These are phyloP conservation scores for Alloscopus bannaensis DNA, from an alignment of 2,888 invertebrate genomes.

Conservation along the genomic window DNA sequence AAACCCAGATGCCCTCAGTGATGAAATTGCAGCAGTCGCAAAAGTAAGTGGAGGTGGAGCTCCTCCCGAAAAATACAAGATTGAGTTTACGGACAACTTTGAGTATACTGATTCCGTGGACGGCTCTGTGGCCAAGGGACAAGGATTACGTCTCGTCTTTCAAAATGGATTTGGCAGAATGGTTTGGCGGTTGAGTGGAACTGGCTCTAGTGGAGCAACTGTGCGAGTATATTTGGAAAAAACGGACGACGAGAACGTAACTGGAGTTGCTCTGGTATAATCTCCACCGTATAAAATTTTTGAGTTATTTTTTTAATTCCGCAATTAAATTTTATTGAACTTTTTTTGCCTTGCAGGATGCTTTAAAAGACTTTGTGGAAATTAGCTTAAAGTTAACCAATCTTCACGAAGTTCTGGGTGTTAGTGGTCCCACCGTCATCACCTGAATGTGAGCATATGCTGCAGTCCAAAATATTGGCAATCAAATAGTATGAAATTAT, in stretches of 20 bases:
- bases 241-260: conserved; percentile 80
- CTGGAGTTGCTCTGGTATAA: conserved; percentile 63
- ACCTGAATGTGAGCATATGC: conserved; percentile 81
- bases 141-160: conserved; percentile 96
- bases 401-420: conserved; percentile 89
- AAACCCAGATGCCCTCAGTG: conserved; percentile 71
- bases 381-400: conserved; percentile 91
- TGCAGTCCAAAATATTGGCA: too few species aligned
- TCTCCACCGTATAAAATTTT: background rate
- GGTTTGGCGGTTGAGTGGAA: conserved; percentile 95
- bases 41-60: conserved; percentile 42
- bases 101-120: conserved; percentile 97
- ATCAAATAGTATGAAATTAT: too few species aligned
- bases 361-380: conserved; percentile 90
- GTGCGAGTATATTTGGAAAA: conserved; percentile 97
- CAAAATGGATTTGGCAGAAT: conserved; percentile 92
- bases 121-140: conserved; percentile 76
- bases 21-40: conserved; percentile 46
- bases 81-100: conserved; percentile 93
- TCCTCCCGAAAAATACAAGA: conserved; percentile 81
- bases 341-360: conserved; percentile 77
- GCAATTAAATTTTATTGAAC: conserved; percentile 17
- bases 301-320: too few species aligned
- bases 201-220: conserved; percentile 98
- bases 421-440: conserved; percentile 95